Conservation (phyloP, 2,797 vertebrate species). For the Spea hammondii region DNA sequence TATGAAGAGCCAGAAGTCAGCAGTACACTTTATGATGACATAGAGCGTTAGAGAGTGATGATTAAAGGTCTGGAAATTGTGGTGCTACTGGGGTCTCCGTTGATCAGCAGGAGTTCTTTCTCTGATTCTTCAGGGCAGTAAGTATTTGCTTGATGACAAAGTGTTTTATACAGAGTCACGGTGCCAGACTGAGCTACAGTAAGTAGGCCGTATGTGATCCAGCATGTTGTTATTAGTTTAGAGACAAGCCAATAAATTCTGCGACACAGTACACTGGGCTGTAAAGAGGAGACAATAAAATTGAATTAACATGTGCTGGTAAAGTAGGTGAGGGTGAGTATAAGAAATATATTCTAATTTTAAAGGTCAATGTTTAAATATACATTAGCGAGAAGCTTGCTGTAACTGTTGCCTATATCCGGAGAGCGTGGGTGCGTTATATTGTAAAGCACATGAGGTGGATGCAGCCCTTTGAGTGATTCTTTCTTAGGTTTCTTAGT, state of each 20-base stretch:
- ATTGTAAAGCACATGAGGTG: background rate
- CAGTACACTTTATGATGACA: too few species aligned
- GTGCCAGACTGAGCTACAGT: background rate
- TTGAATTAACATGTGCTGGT: background rate
- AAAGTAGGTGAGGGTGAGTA: background rate
- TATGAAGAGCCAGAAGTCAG: too few species aligned
- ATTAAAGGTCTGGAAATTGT: too few species aligned
- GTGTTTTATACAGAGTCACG: background rate
- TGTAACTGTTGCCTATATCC: background rate
- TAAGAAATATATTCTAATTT: background rate
- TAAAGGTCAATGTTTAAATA: conserved; percentile 11
- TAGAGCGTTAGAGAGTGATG: too few species aligned
- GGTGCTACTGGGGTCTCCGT: too few species aligned
- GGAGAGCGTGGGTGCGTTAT: background rate
- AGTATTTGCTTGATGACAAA: too few species aligned
- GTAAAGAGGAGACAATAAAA: conserved; percentile 1
- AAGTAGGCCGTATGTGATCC: background rate
- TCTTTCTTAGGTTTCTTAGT: too few species aligned
- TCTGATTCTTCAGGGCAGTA: too few species aligned
- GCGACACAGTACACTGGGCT: background rate
- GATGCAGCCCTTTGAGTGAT: too few species aligned
- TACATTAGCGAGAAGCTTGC: background rate
- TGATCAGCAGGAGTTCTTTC: too few species aligned
- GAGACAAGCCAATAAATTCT: conserved; percentile 4
- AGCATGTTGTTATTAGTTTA: conserved; percentile 2